Evolutionary conservation across 2,113 vertebrate genomes (phyloP).

Genomic region (Mesocricetus auratus): DNA sequence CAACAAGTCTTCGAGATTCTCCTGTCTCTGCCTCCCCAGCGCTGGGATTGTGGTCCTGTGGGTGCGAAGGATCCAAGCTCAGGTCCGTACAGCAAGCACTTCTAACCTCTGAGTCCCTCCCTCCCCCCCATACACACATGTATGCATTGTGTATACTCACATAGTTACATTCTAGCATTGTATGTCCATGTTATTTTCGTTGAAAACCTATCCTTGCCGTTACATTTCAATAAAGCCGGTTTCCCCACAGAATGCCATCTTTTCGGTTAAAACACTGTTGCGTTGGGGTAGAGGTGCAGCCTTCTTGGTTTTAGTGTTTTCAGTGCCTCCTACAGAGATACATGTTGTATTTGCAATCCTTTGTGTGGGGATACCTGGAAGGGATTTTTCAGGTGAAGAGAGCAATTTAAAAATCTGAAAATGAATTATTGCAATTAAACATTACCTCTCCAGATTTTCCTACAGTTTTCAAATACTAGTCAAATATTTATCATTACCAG

Average conservation of each 20-base stretch:
- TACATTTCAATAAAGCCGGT: background rate
- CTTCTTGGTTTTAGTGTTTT: constrained; percentile 19
- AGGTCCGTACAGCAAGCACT: background rate
- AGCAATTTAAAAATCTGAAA: constrained; percentile 49
- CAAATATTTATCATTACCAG: constrained; percentile 57
- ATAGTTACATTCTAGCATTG: background rate
- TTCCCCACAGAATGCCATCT: constrained; percentile 36
- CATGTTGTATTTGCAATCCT: constrained; percentile 12
- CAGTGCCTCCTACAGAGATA: background rate
- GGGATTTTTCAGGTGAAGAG: constrained; percentile 46
- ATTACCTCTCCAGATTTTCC: constrained; percentile 39
- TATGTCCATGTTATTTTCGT: background rate
- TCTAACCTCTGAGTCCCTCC: background rate
- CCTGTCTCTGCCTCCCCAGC: background rate
- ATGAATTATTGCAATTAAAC: constrained; percentile 30
- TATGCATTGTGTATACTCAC: background rate
- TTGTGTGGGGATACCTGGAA: background rate
- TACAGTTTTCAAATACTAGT: constrained; percentile 48
- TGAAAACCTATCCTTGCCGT: constrained; percentile 24
- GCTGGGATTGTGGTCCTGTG: background rate
- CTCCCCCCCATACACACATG: background rate
- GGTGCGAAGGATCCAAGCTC: background rate
- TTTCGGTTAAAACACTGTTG: constrained; percentile 36
- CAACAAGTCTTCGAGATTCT: background rate
- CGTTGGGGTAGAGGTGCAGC: background rate